Conservation (phyloP, 2,113 vertebrate genomes). For the Pluvialis apricaria region DNA sequence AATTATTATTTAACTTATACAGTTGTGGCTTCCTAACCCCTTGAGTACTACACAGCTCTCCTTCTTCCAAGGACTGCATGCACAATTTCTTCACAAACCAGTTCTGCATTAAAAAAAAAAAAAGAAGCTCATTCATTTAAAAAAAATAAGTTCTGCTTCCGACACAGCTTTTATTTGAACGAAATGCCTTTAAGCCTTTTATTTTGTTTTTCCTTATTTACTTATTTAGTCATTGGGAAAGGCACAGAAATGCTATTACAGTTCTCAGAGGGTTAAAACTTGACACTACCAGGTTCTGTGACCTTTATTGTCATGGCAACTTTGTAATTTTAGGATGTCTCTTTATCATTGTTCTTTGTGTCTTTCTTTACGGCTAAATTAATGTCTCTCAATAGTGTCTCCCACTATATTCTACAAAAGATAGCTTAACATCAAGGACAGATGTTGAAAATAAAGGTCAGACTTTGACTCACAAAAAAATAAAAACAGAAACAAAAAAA, state of each 20-base stretch:
- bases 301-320: constrained; percentile 92
- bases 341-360: constrained; percentile 85
- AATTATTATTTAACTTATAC: constrained; percentile 47
- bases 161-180: constrained; percentile 73
- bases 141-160: constrained; percentile 70
- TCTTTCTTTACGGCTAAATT: constrained; percentile 81
- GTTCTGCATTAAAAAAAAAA: constrained; percentile 63
- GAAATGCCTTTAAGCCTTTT: constrained; percentile 74
- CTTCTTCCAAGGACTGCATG: constrained; percentile 71
- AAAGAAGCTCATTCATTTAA: constrained; percentile 51
- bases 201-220: constrained; percentile 14
- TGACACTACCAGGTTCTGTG: constrained; percentile 77
- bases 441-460: constrained; percentile 88
- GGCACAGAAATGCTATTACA: constrained; percentile 90
- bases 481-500: constrained; percentile 70
- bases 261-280: constrained; percentile 87
- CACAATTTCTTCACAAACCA: constrained; percentile 70
- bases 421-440: constrained; percentile 83
- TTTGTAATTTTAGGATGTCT: constrained; percentile 88
- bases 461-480: constrained; percentile 89
- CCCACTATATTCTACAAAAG: constrained; percentile 84
- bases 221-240: constrained; percentile 74
- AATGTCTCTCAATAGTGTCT: constrained; percentile 79
- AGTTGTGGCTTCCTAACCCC: constrained; percentile 67
- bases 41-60: constrained; percentile 68